Base-by-base conservation (phyloP, 2,797 vertebrate genomes). In the Calcarius lapponicus region DNA sequence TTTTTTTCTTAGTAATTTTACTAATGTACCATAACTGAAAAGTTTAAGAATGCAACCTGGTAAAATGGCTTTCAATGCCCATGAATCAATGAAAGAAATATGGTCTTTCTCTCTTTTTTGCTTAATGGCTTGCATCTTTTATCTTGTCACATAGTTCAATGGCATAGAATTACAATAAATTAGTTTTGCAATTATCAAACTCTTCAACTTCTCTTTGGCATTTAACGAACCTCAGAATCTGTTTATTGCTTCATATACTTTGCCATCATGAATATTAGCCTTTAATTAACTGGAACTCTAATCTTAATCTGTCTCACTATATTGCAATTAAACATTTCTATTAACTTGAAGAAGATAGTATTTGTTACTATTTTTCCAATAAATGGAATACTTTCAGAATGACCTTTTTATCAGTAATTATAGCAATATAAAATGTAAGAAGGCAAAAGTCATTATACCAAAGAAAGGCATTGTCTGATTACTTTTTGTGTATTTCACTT, bases 161-260 rank as follows among this genome's bases (percentile, higher is more conserved):
- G 60, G 21, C 83, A 85, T 34, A 93, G 90, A 83, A 92, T 80
- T 89, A 75, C 64, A 93, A 80, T 92, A 95, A 93, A 92, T 92
- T 92, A 91, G 45, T 94, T 96, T 91, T 93, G 82, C 81, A 94
- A 84, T 97, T 96, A 97, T 91, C 86, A 96, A 96, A 96, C 38
- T 88, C 73, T 89, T 97, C 88, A 92, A 61, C 80, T 96, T 93
- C 91, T 93, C 88, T 97, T 87, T 91, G 88, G 84, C 93, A 97
- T 97, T 97, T 94, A 96, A 86, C 10, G 10, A 94, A 94, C 93
- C 94, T 87, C 86, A 87, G 82, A 92, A 96, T 47, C 83, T 96
- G 95, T 93, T 97, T 95, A 94, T 94, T 95, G 72, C 73, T 94
- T 95, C 85, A 71, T 95, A 92, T 97, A 93, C 60, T 93, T 80